These are phyloP conservation scores for Tholera decimalis DNA, from an alignment of 2,888 invertebrate species.

Conservation along the genomic window DNA sequence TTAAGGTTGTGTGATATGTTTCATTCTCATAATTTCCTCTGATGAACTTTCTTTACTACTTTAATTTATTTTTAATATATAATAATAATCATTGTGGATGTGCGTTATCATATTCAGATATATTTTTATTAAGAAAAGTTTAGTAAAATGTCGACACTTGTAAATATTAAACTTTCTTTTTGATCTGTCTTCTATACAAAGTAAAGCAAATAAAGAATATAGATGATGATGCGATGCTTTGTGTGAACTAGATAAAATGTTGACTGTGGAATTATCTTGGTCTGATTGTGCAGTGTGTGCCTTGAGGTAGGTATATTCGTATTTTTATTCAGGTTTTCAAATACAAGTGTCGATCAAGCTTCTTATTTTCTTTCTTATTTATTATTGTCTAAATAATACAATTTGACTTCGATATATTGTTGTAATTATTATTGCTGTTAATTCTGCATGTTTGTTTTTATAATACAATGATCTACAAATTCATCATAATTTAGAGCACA, in stretches of 20 bases:
- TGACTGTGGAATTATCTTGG: conserved; percentile 47
- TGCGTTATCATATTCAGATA: conserved; percentile 18
- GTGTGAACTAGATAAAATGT: conserved; percentile 51
- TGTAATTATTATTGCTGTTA: conserved; percentile 18
- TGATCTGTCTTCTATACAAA: background rate
- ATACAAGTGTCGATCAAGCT: conserved; percentile 42
- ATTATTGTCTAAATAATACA: conserved; percentile 14
- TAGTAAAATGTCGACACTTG: conserved; percentile 42
- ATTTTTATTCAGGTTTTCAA: conserved; percentile 9
- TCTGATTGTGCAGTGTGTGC: conserved; percentile 31
- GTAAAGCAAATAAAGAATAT: conserved; percentile 17
- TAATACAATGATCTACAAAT: conserved; percentile 24
- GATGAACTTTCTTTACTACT: conserved; percentile 27
- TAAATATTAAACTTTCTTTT: conserved; percentile 15
- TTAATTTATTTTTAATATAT: conserved; percentile 20
- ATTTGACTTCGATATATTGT: conserved; percentile 15
- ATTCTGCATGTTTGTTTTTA: conserved; percentile 26
- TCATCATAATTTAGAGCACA: conserved; percentile 54
- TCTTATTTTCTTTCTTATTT: conserved; percentile 33
- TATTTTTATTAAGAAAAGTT: conserved; percentile 16
- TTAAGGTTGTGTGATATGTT: conserved; percentile 55
- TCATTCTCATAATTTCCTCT: conserved; percentile 28
- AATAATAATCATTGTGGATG: conserved; percentile 15
- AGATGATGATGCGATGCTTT: conserved; percentile 13
- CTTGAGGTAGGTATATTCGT: conserved; percentile 16